Evolutionary conservation across 2,113 vertebrate genomes (phyloP).

Genomic region (Coregonus clupeaformis): DNA sequence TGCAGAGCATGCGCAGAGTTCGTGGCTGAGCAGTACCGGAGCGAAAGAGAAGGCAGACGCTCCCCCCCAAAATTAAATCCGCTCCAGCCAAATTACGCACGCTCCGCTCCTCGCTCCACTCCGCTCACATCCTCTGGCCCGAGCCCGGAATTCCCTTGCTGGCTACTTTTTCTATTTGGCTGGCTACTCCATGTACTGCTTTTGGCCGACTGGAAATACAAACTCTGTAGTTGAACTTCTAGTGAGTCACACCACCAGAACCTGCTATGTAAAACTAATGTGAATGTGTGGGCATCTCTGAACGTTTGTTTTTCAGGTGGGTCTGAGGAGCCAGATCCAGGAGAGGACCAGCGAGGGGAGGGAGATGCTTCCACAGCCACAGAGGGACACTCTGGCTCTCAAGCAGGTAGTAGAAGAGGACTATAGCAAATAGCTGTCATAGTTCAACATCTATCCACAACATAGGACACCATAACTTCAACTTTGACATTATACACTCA

Average conservation of each 20-base stretch:
- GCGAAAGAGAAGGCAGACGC: too few species aligned
- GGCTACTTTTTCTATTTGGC: too few species aligned
- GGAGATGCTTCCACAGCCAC: slow-evolving; percentile 49
- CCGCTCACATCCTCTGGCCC: too few species aligned
- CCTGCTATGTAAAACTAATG: background rate
- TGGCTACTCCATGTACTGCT: background rate
- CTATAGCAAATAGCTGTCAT: background rate
- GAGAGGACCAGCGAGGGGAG: slow-evolving; percentile 48
- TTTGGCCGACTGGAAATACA: background rate
- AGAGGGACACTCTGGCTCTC: slow-evolving; percentile 46
- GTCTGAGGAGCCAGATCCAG: slow-evolving; percentile 68
- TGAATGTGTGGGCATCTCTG: background rate
- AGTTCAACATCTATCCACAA: background rate
- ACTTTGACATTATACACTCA: background rate
- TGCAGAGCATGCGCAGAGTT: too few species aligned
- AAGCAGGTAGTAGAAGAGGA: slow-evolving; percentile 50
- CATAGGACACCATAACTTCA: background rate
- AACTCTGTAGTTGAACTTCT: background rate
- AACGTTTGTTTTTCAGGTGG: slow-evolving; percentile 44
- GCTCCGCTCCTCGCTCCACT: too few species aligned
- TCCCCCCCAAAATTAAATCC: too few species aligned
- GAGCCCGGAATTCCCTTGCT: too few species aligned
- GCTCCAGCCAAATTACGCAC: too few species aligned
- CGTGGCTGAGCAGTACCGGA: too few species aligned
- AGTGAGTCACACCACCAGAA: background rate